These are phyloP conservation scores for Echeneis naucrates DNA, from an alignment of 2,797 vertebrate genomes.

Conservation along the genomic window DNA sequence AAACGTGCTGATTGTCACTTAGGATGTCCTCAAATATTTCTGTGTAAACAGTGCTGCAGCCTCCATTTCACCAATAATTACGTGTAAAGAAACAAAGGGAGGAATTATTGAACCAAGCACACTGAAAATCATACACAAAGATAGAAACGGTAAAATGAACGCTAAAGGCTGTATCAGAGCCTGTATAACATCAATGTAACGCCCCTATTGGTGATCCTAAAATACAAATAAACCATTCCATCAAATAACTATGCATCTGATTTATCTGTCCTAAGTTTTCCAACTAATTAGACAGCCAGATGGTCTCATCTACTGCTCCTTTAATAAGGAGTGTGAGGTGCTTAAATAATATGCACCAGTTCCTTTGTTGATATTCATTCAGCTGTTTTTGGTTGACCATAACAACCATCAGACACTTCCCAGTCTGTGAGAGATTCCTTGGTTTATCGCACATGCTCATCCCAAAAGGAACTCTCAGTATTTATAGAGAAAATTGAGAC, in stretches of 20 bases:
- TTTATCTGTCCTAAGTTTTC: conserved; percentile 1
- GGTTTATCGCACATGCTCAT: not conserved
- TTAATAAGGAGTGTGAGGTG: conserved; percentile 31
- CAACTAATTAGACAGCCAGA: conserved; percentile 33
- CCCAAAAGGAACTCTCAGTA: conserved; percentile 1
- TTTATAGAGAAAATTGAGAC: conserved; percentile 8
- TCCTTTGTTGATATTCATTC: conserved; percentile 33
- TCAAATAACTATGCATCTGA: not conserved
- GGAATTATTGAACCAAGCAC: conserved; percentile 55
- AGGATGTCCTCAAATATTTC: not conserved
- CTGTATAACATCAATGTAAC: not conserved
- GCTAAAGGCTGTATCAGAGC: not conserved
- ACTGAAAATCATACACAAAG: not conserved
- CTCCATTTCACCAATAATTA: conserved; percentile 61
- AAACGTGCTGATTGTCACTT: not conserved
- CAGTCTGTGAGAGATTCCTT: conserved; percentile 2
- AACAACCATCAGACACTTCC: conserved; percentile 16
- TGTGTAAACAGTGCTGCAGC: conserved; percentile 28
- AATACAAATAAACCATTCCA: not conserved
- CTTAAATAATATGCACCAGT: conserved; percentile 39
- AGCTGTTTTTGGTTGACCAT: conserved; percentile 35
- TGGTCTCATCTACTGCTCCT: conserved; percentile 26
- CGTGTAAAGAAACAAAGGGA: conserved; percentile 59
- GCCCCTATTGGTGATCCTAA: not conserved
- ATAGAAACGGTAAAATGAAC: conserved; percentile 2